Evolutionary conservation across 2,888 invertebrate genomes (phyloP).

Genomic region (Ophioninae sp.): DNA sequence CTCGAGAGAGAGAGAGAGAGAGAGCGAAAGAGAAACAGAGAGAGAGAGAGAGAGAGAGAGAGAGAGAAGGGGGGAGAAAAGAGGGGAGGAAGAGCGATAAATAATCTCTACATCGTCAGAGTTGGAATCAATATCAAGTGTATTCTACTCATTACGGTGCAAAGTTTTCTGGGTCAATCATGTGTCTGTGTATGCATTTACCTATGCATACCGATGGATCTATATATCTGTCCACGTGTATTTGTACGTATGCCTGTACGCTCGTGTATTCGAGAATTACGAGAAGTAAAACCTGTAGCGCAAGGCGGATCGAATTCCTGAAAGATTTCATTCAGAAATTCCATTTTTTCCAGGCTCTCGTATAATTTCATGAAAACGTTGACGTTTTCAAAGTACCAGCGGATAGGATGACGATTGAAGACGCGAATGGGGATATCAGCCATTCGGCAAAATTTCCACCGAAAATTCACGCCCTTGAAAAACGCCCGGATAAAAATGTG

Average conservation of each 20-base stretch:
- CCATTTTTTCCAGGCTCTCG: background rate
- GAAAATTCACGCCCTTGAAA: background rate
- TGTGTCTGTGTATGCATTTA: conserved; percentile 16
- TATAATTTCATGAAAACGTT: conserved; percentile 25
- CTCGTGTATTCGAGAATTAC: conserved; percentile 33
- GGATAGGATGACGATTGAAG: conserved; percentile 47
- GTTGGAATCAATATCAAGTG: conserved; percentile 49
- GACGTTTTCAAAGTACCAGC: conserved; percentile 36
- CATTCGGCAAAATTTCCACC: conserved; percentile 48
- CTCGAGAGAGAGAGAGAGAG: background rate
- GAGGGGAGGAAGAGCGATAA: background rate
- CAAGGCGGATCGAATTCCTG: conserved; percentile 52
- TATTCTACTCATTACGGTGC: conserved; percentile 56
- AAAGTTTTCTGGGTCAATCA: conserved; percentile 58
- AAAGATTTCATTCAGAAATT: conserved; percentile 37
- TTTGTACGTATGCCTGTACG: conserved; percentile 6
- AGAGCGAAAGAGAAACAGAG: background rate
- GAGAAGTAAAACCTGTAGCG: conserved; percentile 49
- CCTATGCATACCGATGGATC: background rate
- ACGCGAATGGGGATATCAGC: conserved; percentile 35
- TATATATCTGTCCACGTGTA: conserved; percentile 6
- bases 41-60: too few relatives aligned
- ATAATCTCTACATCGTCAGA: conserved; percentile 37
- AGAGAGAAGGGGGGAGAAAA: background rate
- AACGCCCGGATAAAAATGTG: too few relatives aligned